These are phyloP conservation scores for Hypotaenidia okinawae DNA, from an alignment of 2,797 vertebrate species.

Conservation along the genomic window DNA sequence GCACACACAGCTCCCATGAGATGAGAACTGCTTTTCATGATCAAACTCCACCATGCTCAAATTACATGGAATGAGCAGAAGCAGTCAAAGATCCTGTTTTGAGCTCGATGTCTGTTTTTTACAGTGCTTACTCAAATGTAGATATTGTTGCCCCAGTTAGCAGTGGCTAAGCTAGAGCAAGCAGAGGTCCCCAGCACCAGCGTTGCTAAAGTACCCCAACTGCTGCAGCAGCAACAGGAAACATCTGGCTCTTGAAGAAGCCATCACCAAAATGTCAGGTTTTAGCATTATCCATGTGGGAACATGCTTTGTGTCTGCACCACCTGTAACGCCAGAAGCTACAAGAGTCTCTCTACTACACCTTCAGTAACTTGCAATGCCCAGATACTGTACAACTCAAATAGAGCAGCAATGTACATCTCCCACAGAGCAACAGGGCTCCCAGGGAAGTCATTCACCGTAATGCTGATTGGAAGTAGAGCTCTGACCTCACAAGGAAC, in stretches of 20 bases:
- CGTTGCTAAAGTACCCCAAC: not conserved
- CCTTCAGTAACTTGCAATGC: not conserved
- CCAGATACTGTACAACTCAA: not conserved
- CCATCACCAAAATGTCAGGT: rapidly evolving
- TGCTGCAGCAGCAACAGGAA: not conserved
- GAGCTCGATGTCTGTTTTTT: not conserved
- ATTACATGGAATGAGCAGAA: not conserved
- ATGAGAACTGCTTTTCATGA: not conserved
- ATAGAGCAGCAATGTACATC: rapidly evolving
- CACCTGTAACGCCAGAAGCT: not conserved
- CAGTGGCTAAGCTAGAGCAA: not conserved
- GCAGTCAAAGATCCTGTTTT: not conserved
- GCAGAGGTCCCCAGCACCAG: not conserved
- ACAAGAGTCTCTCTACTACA: not conserved
- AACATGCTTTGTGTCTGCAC: rapidly evolving
- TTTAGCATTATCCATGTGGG: not conserved
- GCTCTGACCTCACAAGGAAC: not conserved
- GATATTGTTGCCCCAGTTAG: not conserved
- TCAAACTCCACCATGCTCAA: no score
- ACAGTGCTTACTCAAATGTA: not conserved
- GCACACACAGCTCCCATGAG: not conserved
- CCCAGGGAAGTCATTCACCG: not conserved
- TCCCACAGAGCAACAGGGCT: not conserved
- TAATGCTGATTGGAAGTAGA: not conserved
- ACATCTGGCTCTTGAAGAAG: not conserved